Conservation (phyloP, 30 jellyfish, hydroid and myxozoan genomes). For the Turritopsis dohrnii region DNA sequence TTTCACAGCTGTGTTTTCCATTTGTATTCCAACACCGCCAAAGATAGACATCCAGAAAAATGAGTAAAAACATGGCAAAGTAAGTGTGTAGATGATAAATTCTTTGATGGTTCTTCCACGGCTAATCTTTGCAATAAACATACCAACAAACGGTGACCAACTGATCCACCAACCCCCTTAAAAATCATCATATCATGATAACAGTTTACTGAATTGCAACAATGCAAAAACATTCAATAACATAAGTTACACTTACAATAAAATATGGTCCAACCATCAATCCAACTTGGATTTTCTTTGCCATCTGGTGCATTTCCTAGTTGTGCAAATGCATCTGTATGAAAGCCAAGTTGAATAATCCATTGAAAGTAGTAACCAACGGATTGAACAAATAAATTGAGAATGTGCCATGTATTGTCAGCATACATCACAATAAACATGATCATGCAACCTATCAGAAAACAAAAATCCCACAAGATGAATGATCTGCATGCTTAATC, state of each 20-base stretch:
- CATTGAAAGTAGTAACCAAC: slow-evolving; percentile 81
- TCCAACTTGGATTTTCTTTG: slow-evolving; percentile 67
- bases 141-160: slow-evolving; percentile 96
- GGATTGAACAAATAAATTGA: slow-evolving; percentile 78
- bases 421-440: slow-evolving; percentile 47
- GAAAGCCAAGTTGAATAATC: slow-evolving; percentile 85
- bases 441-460: slow-evolving; percentile 53
- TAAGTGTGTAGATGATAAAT: slow-evolving; percentile 71
- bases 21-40: slow-evolving; percentile 82
- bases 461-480: background rate
- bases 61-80: slow-evolving; percentile 67
- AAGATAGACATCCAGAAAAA: slow-evolving; percentile 79
- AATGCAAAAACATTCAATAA: no score
- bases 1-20: slow-evolving; percentile 69
- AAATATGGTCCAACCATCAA: slow-evolving; percentile 87
- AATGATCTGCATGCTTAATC: background rate
- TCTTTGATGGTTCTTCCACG: slow-evolving; percentile 93
- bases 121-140: slow-evolving; percentile 88
- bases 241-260: slow-evolving; percentile 39
- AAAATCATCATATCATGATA: background rate
- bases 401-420: slow-evolving; percentile 74
- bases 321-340: slow-evolving; percentile 95
- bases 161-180: slow-evolving; percentile 99
- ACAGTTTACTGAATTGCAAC: no score
- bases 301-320: slow-evolving; percentile 75